Base-by-base conservation (phyloP, 2,888 invertebrate genomes). In the Erebia palarica region DNA sequence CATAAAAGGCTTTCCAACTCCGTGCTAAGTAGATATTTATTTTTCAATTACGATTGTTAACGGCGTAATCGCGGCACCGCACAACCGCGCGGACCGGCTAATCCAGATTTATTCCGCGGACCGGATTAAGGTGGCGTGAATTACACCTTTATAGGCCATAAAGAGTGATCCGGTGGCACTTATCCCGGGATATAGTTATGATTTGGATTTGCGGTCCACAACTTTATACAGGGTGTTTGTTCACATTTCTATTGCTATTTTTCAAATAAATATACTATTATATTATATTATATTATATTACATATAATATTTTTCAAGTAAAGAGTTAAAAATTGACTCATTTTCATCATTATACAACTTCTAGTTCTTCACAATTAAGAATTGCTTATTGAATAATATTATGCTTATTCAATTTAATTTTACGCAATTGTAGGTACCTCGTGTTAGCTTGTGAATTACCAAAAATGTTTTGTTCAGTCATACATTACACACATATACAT, bases 111-210 rank as follows among this genome's bases (percentile, higher is more conserved):
- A 92, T 92, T 83, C 79, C 87, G 84, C 90, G 88, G 90, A 80
- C 84, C 87, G 92, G 93, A 93, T 93, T 93, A 93, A 93, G 91
- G 90, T 86, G 89, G 92, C 91, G 91, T 91, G 92, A 93, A 92
- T 92, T 92, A 92, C 91, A 91, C 92, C 87, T 93, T 91, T 92
- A 92, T 92, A 93, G 91, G 89, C 92, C 91, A 90, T 93, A 92
- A 92, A 93, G 91, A 92, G 88, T 91, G 92, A 92, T 92, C 92
- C 90, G 86, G 91, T 91, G 91, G 91, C 89, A 87, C 84, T 84
- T 82, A 75, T 90, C 89, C 89, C 86, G 79, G 86, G 84, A 86
- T 89, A 86, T 90, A 89, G 87, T 89, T 90, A 90, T 89, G 89
- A 86, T 83, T 84, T 85, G 86, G 83, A 85, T 83, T 84, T 84